phyloP scores from a whole-genome alignment of 2,888 invertebrate genomes.

The Sesamia inferens region DNA sequence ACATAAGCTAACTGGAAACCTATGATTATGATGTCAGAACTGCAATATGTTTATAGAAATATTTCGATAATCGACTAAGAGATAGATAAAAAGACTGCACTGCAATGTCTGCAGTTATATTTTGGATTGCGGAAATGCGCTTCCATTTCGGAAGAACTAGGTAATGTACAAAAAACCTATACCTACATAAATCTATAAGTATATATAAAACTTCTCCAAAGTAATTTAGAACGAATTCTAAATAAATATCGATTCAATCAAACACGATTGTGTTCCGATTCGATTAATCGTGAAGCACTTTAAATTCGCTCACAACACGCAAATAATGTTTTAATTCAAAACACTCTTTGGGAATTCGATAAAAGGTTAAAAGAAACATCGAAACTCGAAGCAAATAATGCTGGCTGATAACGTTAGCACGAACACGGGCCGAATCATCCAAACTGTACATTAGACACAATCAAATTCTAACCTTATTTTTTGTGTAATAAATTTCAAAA shows the following conservation, averaged over 20 bases:
- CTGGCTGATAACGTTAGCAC: conserved; percentile 83
- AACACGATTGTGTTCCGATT: conserved; percentile 64
- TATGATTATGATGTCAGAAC: conserved; percentile 22
- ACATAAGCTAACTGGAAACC: conserved; percentile 10
- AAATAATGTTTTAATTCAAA: conserved; percentile 86
- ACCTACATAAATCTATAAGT: conserved; percentile 3
- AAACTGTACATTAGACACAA: conserved; percentile 52
- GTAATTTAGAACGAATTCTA: conserved; percentile 52
- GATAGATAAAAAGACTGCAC: not conserved
- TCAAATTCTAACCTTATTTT: conserved; percentile 64
- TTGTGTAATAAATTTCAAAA: conserved; percentile 48
- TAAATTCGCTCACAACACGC: conserved; percentile 81
- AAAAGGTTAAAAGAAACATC: conserved; percentile 84
- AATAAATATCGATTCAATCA: conserved; percentile 64
- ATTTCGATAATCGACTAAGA: not conserved
- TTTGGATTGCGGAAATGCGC: not conserved
- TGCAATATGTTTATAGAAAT: conserved; percentile 2
- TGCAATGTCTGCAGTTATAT: not conserved
- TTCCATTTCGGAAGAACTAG: not conserved
- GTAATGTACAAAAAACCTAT: not conserved
- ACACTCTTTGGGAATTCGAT: conserved; percentile 82
- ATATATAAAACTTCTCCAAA: not conserved
- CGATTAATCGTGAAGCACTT: conserved; percentile 82
- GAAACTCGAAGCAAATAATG: conserved; percentile 83
- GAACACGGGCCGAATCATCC: conserved; percentile 68